Evolutionary conservation across 2,113 vertebrate genomes (phyloP).

Genomic region (Microcebus murinus): DNA sequence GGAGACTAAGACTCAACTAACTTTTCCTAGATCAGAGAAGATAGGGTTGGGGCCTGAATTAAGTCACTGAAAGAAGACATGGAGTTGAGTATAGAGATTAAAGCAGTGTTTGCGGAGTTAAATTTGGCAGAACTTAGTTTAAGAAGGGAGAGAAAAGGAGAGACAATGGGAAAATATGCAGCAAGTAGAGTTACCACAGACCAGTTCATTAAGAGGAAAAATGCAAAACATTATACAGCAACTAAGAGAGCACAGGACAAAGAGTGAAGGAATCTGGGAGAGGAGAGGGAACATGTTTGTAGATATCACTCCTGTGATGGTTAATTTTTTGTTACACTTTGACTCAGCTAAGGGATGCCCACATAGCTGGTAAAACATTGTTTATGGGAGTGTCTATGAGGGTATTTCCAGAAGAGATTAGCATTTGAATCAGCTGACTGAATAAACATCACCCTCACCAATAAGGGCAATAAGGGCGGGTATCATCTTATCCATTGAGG

Average conservation of each 20-base stretch:
- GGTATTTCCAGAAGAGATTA: neutral
- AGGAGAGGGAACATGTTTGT: neutral
- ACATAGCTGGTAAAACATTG: neutral
- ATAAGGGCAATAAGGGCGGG: neutral
- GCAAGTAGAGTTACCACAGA: neutral
- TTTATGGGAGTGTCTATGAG: neutral
- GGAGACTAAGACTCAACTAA: neutral
- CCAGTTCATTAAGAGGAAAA: neutral
- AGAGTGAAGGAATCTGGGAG: neutral
- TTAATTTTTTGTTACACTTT: neutral
- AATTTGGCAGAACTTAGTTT: neutral
- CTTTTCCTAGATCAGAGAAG: neutral
- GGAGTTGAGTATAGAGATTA: neutral
- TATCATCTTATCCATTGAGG: neutral
- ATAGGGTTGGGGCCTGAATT: neutral
- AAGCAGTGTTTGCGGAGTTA: neutral
- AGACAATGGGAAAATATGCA: neutral
- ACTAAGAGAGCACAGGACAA: neutral
- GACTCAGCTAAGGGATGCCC: neutral
- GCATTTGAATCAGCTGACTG: neutral
- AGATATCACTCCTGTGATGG: neutral
- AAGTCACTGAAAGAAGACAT: neutral
- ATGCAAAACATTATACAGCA: neutral
- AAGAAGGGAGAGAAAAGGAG: neutral
- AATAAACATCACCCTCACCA: neutral